phyloP scores from a whole-genome alignment of 2,888 invertebrate genomes.

The Megamerina dolium region DNA sequence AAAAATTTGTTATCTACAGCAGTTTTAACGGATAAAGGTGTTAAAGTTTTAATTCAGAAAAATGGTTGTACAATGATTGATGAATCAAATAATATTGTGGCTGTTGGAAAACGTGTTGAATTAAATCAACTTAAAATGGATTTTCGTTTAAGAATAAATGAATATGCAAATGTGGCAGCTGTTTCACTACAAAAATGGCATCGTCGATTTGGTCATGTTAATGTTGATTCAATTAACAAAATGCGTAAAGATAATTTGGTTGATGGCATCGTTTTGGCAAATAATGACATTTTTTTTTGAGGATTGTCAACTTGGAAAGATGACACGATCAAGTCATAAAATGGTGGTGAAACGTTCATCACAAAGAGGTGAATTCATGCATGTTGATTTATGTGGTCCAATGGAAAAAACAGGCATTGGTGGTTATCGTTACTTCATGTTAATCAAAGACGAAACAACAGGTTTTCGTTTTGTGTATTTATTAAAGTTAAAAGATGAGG shows the following conservation, averaged over 20 bases:
- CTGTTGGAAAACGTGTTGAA: neutral
- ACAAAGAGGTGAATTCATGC: constrained; percentile 14
- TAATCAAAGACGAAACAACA: constrained; percentile 17
- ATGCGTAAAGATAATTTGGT: constrained; percentile 11
- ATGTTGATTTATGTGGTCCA: constrained; percentile 17
- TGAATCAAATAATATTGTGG: neutral
- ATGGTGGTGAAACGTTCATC: constrained; percentile 1
- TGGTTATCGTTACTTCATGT: constrained; percentile 18
- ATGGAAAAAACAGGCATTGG: constrained; percentile 13
- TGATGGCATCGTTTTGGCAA: constrained; percentile 4
- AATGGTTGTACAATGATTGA: constrained; percentile 1
- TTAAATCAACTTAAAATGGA: constrained; percentile 3
- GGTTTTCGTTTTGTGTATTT: constrained; percentile 4
- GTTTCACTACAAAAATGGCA: constrained; percentile 1
- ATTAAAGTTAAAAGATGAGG: constrained; percentile 7
- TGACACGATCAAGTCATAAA: constrained; percentile 4
- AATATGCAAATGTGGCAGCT: too few species aligned
- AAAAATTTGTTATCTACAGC: constrained; percentile 19
- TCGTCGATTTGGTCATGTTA: constrained; percentile 1
- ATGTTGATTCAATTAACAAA: constrained; percentile 1
- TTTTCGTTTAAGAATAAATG: constrained; percentile 4
- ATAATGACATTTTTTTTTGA: constrained; percentile 2
- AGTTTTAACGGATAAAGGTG: neutral
- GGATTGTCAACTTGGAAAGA: constrained; percentile 12
- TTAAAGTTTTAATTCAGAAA: constrained; percentile 2